Evolutionary conservation across 2,113 vertebrate species (phyloP).

Genomic region (Trematomus loennbergii): DNA sequence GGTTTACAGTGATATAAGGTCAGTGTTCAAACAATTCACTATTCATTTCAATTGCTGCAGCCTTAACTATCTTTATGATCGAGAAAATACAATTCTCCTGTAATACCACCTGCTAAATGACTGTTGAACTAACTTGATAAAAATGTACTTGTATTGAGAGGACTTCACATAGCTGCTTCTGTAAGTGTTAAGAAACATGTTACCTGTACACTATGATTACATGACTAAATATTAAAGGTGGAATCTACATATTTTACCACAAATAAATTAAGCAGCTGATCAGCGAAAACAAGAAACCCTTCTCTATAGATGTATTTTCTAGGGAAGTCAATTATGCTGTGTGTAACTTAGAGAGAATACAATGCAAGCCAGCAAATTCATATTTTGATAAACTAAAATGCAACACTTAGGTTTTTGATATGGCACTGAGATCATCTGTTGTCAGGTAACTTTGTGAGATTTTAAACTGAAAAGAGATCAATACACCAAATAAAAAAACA

Average conservation of each 20-base stretch:
- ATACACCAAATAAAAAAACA: not conserved
- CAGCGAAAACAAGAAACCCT: not conserved
- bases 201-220: not conserved
- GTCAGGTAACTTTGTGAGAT: not conserved
- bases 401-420: slow-evolving; percentile 7
- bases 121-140: no score
- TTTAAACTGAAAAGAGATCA: not conserved
- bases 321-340: not conserved
- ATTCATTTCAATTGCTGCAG: no score
- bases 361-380: not conserved
- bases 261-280: not conserved
- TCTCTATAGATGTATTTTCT: not conserved
- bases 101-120: no score
- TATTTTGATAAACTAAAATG: not conserved
- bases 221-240: not conserved
- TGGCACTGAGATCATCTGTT: slow-evolving; percentile 51
- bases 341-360: not conserved
- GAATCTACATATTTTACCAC: not conserved
- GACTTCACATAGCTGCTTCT: not conserved
- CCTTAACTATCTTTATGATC: not conserved
- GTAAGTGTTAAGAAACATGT: not conserved
- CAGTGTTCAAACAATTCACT: no score
- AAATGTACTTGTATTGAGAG: not conserved
- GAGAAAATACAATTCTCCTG: not conserved
- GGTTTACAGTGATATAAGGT: not conserved